Evolutionary conservation across 2,113 vertebrate species (phyloP).

Genomic region (Corythornis madagascariensis): DNA sequence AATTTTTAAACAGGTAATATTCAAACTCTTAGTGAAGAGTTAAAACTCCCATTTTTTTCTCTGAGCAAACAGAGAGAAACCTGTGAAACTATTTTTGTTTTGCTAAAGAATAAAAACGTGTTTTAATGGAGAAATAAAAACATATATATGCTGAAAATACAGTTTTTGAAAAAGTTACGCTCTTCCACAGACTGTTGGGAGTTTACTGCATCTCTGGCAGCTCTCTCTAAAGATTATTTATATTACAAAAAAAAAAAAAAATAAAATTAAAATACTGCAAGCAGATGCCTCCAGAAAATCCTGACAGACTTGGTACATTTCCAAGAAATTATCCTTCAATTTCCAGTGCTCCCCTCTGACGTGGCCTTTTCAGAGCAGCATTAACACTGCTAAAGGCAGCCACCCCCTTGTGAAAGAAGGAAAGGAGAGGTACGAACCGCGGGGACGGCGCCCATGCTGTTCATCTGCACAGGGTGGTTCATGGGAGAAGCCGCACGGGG

Average conservation of each 20-base stretch:
- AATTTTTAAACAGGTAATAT: background rate
- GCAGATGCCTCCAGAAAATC: background rate
- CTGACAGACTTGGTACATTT: accelerated
- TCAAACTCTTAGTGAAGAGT: background rate
- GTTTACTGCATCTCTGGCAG: background rate
- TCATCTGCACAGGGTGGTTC: constrained; percentile 93
- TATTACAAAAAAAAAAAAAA: background rate
- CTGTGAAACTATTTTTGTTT: background rate
- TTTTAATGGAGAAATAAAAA: background rate
- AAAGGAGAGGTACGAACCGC: constrained; percentile 77
- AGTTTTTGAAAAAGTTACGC: background rate
- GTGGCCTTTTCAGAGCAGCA: background rate
- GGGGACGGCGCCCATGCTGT: constrained; percentile 88
- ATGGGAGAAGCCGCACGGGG: constrained; percentile 90
- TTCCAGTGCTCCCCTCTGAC: background rate
- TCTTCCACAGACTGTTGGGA: background rate
- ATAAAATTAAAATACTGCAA: background rate
- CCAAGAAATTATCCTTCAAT: background rate
- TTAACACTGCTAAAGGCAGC: background rate
- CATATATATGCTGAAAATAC: background rate
- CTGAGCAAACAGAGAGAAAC: background rate
- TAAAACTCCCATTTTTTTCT: background rate
- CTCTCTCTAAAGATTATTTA: background rate
- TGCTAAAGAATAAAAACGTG: background rate
- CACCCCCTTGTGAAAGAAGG: background rate